Conservation (phyloP, 2,113 vertebrate species). For the Scomber japonicus region DNA sequence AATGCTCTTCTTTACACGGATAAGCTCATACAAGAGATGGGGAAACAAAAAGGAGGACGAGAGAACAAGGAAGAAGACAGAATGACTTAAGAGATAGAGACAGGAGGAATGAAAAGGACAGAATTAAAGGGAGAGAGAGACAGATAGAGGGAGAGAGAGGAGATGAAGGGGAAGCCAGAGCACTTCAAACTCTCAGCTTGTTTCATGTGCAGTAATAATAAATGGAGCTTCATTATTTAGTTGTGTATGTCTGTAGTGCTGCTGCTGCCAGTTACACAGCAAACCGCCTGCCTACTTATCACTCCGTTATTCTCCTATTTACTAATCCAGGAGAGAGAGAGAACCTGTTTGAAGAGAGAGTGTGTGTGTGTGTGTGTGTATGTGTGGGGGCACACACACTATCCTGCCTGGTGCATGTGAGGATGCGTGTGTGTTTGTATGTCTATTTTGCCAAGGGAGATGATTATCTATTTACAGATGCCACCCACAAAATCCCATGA, state of each 20-base stretch:
- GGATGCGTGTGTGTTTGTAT: constrained; percentile 36
- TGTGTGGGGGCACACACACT: constrained; percentile 21
- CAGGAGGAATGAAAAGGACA: constrained; percentile 20
- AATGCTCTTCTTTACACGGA: background rate
- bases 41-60: constrained; percentile 17
- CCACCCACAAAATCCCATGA: constrained; percentile 84
- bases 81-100: constrained; percentile 24
- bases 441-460: constrained; percentile 71
- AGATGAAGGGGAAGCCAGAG: constrained; percentile 56
- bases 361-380: constrained; percentile 24
- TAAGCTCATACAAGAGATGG: constrained; percentile 20
- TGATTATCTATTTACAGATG: constrained; percentile 84
- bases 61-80: constrained; percentile 26
- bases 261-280: constrained; percentile 57
- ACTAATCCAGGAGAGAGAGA: constrained; percentile 53
- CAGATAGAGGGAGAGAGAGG: constrained; percentile 15
- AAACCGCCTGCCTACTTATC: constrained; percentile 59
- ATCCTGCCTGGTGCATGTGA: constrained; percentile 20
- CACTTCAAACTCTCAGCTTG: constrained; percentile 69
- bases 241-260: constrained; percentile 63
- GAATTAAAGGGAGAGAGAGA: constrained; percentile 27
- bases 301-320: constrained; percentile 60
- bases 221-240: constrained; percentile 75
- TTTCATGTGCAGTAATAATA: constrained; percentile 75
- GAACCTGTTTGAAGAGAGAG: constrained; percentile 43